Conservation (phyloP, 2,113 vertebrate species). For the Tragelaphus scriptus region DNA sequence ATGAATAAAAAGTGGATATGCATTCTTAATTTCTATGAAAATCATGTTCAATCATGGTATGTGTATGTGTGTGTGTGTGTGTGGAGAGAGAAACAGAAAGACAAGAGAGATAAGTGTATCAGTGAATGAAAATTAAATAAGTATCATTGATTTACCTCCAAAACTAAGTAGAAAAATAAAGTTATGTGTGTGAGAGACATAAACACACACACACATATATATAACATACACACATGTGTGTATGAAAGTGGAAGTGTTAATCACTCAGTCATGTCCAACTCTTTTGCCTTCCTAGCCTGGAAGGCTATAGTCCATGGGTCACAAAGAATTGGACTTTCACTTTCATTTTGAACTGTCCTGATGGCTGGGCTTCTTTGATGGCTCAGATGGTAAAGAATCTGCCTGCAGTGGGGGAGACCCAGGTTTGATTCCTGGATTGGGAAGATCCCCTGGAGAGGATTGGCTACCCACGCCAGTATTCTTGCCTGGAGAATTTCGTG, state of each 20-base stretch:
- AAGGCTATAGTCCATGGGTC: not conserved
- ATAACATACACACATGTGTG: not conserved
- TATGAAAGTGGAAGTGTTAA: not conserved
- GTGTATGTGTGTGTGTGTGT: not conserved
- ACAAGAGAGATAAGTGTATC: not conserved
- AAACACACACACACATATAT: not conserved
- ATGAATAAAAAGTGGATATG: not conserved
- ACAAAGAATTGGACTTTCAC: not conserved
- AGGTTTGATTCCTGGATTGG: not conserved
- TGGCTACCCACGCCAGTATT: not conserved
- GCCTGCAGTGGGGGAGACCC: not conserved
- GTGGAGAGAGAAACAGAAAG: not conserved
- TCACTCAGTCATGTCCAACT: not conserved
- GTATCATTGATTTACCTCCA: not conserved
- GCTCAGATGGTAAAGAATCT: not conserved
- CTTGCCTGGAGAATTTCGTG: not conserved
- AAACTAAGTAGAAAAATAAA: constrained; percentile 1
- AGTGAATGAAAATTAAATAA: not conserved
- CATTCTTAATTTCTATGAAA: not conserved
- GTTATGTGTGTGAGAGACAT: not conserved
- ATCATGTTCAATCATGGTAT: not conserved
- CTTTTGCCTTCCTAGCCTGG: not conserved
- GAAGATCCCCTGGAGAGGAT: not conserved
- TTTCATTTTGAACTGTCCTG: not conserved
- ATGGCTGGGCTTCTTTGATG: not conserved